phyloP scores from a whole-genome alignment of 2,113 vertebrate species.

The Talpa occidentalis region DNA sequence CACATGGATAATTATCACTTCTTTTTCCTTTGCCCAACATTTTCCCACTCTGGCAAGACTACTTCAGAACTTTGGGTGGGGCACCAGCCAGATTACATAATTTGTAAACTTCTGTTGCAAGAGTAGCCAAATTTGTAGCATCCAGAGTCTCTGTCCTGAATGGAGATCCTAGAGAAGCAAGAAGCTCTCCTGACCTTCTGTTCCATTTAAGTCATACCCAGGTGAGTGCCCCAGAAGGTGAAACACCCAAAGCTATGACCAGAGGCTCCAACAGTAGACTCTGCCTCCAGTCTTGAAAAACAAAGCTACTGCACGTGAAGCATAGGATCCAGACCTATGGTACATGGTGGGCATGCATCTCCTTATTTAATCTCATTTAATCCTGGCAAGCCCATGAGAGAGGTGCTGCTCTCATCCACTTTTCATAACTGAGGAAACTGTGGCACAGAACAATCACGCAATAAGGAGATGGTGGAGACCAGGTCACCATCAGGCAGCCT shows the following conservation, averaged over 20 bases:
- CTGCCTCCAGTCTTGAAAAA: neutral
- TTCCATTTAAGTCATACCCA: neutral
- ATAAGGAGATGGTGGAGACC: neutral
- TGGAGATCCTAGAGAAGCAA: neutral
- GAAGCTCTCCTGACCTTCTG: neutral
- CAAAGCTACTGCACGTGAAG: neutral
- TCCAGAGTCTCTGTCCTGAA: neutral
- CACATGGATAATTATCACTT: neutral
- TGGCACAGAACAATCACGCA: neutral
- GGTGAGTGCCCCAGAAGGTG: neutral
- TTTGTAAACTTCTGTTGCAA: neutral
- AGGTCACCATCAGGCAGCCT: neutral
- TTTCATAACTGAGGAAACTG: neutral
- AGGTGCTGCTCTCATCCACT: neutral
- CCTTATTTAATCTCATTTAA: neutral
- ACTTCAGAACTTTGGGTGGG: conserved; percentile 25
- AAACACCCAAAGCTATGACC: neutral
- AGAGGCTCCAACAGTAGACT: neutral
- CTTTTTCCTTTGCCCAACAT: conserved; percentile 37
- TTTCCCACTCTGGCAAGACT: conserved; percentile 44
- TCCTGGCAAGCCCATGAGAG: neutral
- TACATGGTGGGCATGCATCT: neutral
- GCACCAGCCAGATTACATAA: conserved; percentile 27
- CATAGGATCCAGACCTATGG: neutral
- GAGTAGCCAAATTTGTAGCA: neutral